Conservation (phyloP, 2,797 vertebrate species). For the Cichlasoma orientale region DNA sequence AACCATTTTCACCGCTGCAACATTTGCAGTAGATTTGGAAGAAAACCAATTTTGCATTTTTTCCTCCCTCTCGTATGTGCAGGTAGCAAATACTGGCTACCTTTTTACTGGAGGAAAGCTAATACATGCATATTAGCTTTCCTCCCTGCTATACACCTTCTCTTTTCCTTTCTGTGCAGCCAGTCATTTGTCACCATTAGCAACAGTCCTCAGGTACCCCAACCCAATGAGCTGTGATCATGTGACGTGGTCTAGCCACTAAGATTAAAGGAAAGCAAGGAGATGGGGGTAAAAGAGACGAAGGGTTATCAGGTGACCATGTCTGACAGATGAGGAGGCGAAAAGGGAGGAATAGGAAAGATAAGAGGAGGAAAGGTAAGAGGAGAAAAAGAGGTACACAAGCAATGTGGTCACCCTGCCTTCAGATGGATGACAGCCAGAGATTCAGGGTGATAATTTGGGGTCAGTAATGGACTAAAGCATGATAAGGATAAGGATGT, state of each 20-base stretch:
- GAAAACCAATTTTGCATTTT: background rate
- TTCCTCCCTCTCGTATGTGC: background rate
- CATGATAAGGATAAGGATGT: constrained; percentile 40
- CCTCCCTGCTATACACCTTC: constrained; percentile 25
- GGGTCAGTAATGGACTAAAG: constrained; percentile 34
- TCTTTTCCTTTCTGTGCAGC: constrained; percentile 46
- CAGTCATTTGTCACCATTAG: constrained; percentile 81
- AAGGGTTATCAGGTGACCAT: constrained; percentile 5
- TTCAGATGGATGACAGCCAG: constrained; percentile 33
- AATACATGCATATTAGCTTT: constrained; percentile 22
- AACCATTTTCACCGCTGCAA: background rate
- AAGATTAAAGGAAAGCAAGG: constrained; percentile 12
- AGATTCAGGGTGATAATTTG: constrained; percentile 35
- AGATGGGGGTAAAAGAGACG: background rate
- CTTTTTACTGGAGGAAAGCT: too few species aligned
- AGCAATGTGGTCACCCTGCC: constrained; percentile 8
- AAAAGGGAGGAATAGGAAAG: background rate
- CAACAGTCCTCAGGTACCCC: constrained; percentile 73
- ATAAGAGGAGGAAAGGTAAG: background rate
- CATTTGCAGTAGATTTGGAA: background rate
- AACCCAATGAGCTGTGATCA: constrained; percentile 58
- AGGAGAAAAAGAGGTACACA: background rate
- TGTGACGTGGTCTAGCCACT: constrained; percentile 45
- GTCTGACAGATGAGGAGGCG: background rate
- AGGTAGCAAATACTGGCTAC: constrained; percentile 31